Base-by-base conservation (phyloP, 2,888 invertebrate genomes). In the Leptinotarsa haldemani region DNA sequence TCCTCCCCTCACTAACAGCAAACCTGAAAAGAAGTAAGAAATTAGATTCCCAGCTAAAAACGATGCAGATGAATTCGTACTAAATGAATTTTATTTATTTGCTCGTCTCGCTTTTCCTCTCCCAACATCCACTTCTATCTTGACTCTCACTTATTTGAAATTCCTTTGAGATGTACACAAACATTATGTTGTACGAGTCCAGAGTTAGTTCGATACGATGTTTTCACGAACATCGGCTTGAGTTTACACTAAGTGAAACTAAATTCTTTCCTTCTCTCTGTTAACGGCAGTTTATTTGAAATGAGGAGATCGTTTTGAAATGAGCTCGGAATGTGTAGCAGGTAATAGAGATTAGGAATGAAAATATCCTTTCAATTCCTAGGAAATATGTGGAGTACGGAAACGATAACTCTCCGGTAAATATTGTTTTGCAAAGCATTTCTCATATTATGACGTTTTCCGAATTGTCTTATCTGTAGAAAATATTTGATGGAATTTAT, bases 1-100 rank as follows among this genome's bases (percentile, higher is more conserved):
- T 30, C 79, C 82, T 63, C 78, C 83, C 58, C 72, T 76, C 30
- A 82, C 82, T 52, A 78, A 74, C 67, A 70, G 74, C 56, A 69
- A 61, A 69, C 74, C 79, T 79, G 71, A 18, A 76, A 76, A 65
- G 63, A 69, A 63, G 48, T 50, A 66, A 15, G 15, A 66, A 66
- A 66, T 66, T 30, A 66, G 30, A 70, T 48, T 61, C 15, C 30
- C 25, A n/a, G 30, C 25, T 61, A 30, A 61, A 61, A 61, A 61
- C 61, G 30, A 2, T 16, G 16, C 30, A 25, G 61, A 61, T 61
- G 30, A 61, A 61, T 30, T 61, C 30, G n/a, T 30, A 15, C 61
- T 61, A 61, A 61, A 61, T 61, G 61, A 61, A 30, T 40, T 61
- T 30, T 16, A 30, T 25, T 61, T 16, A 30, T 61, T 61, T 25